phyloP scores from a whole-genome alignment of 2,888 invertebrate species.

The Eupithecia subumbrata region DNA sequence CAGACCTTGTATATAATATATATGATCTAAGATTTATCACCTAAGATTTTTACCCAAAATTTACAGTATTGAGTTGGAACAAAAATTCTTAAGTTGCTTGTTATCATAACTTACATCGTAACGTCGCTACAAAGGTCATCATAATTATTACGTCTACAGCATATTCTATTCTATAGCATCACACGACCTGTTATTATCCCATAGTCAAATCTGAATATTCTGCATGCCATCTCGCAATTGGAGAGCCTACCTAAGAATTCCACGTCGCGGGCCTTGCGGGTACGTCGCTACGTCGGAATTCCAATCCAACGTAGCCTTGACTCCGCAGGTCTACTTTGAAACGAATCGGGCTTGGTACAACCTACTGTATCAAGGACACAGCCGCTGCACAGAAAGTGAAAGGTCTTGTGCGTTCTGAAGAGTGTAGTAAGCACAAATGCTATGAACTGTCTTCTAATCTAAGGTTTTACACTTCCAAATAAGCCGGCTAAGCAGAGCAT shows the following conservation, averaged over 20 bases:
- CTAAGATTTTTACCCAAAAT: too few relatives aligned
- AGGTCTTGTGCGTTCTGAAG: neutral
- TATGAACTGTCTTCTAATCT: too few relatives aligned
- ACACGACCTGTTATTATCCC: neutral
- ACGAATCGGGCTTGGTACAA: neutral
- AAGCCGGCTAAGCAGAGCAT: too few relatives aligned
- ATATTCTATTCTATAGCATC: too few relatives aligned
- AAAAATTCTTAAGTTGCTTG: too few relatives aligned
- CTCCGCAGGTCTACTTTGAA: neutral
- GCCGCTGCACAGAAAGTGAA: neutral
- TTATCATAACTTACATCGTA: too few relatives aligned
- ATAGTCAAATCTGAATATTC: slow-evolving; percentile 8
- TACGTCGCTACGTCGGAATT: slow-evolving; percentile 3
- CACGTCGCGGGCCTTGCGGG: neutral
- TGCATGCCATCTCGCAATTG: slow-evolving; percentile 8
- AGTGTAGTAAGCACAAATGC: too few relatives aligned
- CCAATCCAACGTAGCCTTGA: slow-evolving; percentile 4
- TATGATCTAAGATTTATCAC: too few relatives aligned
- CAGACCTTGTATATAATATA: too few relatives aligned
- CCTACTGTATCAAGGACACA: neutral
- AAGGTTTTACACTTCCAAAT: too few relatives aligned
- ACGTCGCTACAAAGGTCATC: neutral
- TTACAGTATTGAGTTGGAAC: neutral
- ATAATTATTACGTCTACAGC: neutral
- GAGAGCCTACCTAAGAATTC: slow-evolving; percentile 10